phyloP scores from a whole-genome alignment of 2,797 vertebrate species.

The Cynopterus sphinx region DNA sequence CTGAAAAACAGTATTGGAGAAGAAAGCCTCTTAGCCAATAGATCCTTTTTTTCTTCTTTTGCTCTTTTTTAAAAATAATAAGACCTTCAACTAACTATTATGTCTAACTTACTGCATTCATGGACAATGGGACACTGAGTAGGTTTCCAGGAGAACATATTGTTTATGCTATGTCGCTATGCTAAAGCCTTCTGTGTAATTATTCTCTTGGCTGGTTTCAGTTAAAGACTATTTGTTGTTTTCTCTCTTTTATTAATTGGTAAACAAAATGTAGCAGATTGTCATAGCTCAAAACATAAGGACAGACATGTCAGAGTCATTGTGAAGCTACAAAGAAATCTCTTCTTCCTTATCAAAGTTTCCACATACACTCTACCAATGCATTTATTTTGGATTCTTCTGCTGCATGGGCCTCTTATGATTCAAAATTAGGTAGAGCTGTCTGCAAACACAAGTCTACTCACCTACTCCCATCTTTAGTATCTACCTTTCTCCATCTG shows the following conservation, averaged over 20 bases:
- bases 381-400: background rate
- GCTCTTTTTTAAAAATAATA: conserved; percentile 1
- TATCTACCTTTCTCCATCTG: background rate
- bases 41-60: background rate
- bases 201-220: conserved; percentile 51
- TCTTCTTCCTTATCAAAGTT: background rate
- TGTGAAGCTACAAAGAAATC: background rate
- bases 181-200: background rate
- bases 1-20: conserved; percentile 10
- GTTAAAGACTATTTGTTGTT: conserved; percentile 43
- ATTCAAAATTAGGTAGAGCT: background rate
- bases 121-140: background rate
- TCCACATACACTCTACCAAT: background rate
- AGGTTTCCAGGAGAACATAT: background rate
- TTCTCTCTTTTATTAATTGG: conserved; percentile 54
- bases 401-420: background rate
- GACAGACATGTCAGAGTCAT: background rate
- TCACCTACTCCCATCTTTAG: background rate
- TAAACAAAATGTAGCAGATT: conserved; percentile 45
- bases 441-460: background rate
- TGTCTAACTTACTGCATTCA: background rate
- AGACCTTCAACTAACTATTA: background rate
- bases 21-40: background rate
- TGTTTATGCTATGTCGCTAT: background rate
- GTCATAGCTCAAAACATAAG: conserved; percentile 21